Base-by-base conservation (phyloP, 2,113 vertebrate genomes). In the human (Homo sapiens) region DNA sequence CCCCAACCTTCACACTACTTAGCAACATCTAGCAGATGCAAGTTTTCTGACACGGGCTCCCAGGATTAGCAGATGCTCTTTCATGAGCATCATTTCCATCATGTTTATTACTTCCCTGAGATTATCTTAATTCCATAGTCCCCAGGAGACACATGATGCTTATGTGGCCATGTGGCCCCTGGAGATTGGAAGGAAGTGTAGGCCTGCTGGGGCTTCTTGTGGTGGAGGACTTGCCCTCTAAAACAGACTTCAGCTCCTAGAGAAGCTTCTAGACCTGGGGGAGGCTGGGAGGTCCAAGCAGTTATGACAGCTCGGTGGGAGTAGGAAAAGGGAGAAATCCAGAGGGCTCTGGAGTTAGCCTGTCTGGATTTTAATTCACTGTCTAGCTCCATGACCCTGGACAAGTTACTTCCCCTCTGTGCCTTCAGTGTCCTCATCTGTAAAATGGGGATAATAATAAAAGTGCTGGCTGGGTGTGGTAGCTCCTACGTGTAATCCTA, bases 61-160 rank as follows among this genome's bases (percentile, higher is more conserved):
- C 57, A 8, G 27, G n/a, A 94, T 88, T 92, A 97, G 94, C 86
- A 68, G 93, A 88, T 93, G 81, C 57, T 97, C 70, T 95, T 96
- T 97, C 90, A 87, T 95, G 64, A 92, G 79, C 4, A 10, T 82
- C 83, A 79, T 93, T 95, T 95, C 72, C 84, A 57, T 55, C 52
- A 20, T 2, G 3, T 83, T 95, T 92, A 86, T 94, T 95, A 80
- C 80, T 20, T 89, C 73, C 66, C 73, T 75, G 59, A 97, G 96
- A 88, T 97, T 55, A 81, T 86, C 78, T 82, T 96, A 83, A 85
- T 40, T 84, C 57, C 6, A 8, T 40, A 88, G 84, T 81, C 75
- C 89, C 76, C 52, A 6, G 89, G 72, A 80, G 14, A 78, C 52
- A 38, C 13, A 13, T 4, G n/a, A 66, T 57, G 18, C 2, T 5